Evolutionary conservation across 2,113 vertebrate genomes (phyloP).

Genomic region (Spizaetus ornatus): DNA sequence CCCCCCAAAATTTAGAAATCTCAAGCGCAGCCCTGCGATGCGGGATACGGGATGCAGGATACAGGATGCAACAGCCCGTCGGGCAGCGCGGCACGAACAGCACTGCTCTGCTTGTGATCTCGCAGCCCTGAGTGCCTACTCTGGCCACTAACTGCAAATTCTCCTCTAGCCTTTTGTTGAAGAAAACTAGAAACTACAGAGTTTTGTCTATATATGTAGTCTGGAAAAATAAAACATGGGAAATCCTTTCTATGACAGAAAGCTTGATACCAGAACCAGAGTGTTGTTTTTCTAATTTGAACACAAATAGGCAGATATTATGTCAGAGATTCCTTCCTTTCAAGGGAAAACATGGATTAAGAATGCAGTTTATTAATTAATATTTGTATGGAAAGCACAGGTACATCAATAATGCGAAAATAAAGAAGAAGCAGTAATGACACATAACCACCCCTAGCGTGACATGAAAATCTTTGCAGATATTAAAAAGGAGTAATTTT

Average conservation of each 20-base stretch:
- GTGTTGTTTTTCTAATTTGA: not conserved
- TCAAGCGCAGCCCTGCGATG: fast-evolving
- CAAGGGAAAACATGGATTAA: not conserved
- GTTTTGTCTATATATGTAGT: not conserved
- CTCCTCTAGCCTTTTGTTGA: not conserved
- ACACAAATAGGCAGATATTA: not conserved
- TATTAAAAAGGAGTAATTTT: not conserved
- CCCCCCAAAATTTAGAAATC: not conserved
- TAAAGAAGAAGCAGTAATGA: not conserved
- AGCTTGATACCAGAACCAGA: not conserved
- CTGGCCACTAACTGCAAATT: not conserved
- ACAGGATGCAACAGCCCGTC: fast-evolving
- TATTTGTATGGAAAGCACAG: not conserved
- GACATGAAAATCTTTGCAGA: not conserved
- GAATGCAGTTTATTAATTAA: not conserved
- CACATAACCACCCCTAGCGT: not conserved
- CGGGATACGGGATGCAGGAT: not conserved
- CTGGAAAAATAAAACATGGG: not conserved
- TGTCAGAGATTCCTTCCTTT: not conserved
- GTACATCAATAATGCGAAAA: not conserved
- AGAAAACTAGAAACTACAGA: not conserved
- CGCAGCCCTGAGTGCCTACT: not conserved
- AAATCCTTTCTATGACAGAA: not conserved
- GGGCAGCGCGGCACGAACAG: fast-evolving
- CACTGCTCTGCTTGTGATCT: not conserved